These are phyloP conservation scores for Neelides folsomi DNA, from an alignment of 2,888 invertebrate genomes.

Conservation along the genomic window DNA sequence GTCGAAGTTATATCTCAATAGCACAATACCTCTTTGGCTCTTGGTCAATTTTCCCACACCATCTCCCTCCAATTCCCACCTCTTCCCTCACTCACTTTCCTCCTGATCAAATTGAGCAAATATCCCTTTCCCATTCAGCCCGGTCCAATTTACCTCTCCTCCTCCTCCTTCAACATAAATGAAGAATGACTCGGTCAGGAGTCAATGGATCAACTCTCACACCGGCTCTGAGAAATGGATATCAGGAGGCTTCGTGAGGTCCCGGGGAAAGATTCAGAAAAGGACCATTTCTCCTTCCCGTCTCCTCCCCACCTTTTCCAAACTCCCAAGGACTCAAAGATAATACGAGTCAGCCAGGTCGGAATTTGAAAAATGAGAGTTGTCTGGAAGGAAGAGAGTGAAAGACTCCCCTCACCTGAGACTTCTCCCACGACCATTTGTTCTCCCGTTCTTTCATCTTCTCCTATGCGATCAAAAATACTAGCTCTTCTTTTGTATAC, in stretches of 20 bases:
- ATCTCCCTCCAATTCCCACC: not conserved
- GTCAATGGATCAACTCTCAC: not conserved
- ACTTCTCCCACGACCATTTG: conserved; percentile 22
- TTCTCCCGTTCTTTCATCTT: conserved; percentile 6
- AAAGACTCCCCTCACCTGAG: conserved; percentile 21
- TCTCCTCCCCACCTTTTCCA: too few relatives aligned
- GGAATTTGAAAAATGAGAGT: conserved; percentile 23
- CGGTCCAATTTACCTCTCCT: not conserved
- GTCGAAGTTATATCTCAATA: not conserved
- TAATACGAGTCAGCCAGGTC: conserved; percentile 8
- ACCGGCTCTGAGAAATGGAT: not conserved
- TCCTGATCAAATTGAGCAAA: not conserved
- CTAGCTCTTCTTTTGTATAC: too few relatives aligned
- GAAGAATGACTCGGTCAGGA: not conserved
- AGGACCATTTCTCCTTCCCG: too few relatives aligned
- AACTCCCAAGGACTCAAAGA: not conserved
- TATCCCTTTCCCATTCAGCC: not conserved
- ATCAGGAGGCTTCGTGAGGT: too few relatives aligned
- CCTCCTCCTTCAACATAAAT: conserved; percentile 1
- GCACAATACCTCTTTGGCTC: not conserved
- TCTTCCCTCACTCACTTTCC: not conserved
- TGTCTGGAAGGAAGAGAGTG: conserved; percentile 8
- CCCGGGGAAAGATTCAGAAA: too few relatives aligned
- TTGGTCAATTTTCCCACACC: not conserved
- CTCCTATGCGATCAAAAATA: not conserved